Evolutionary conservation across 2,113 vertebrate genomes (phyloP), one percentile per base, ranked within the genome.

Genomic region (Myotis yumanensis): DNA sequence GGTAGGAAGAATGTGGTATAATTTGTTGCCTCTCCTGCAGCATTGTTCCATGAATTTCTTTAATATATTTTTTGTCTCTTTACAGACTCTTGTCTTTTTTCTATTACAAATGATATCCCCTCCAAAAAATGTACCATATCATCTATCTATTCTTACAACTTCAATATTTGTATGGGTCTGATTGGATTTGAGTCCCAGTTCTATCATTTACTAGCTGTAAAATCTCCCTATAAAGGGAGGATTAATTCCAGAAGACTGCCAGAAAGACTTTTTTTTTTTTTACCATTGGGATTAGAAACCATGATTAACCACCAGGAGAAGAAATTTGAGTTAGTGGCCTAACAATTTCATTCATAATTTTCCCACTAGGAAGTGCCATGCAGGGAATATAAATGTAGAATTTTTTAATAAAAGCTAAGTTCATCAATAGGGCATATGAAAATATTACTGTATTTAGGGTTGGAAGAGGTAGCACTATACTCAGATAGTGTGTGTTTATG

Each of bases 291-390:
- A 82, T 97, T 90, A 91, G 81, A 91, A 94, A 90, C 35, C 32
- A 43, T 86, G 89, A 95, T 97, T 96, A 96, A 85, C 73, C 71
- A 80, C 75, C 17, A 83, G 79, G 85, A 81, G 75, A 95, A 90
- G 62, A 87, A 84, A 90, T 93, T 88, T 94, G 92, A 91, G 77
- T 96, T 86, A 92, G 91, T 91, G 69, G 51, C 43, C 82, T 95
- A 95, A 95, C 51, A 91, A 95, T 91, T 96, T 81, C 15, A 64
- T 93, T 93, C 59, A 94, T 89, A 96, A 89, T 96, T 95, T 96
- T 80, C 54, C 86, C 37, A 79, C 54, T 73, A 93, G 94, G 15
- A 92, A 96, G 28, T 81, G 46, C 40, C 46, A 72, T 72, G 48
- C 25, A n/a, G 40, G 75, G 83, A 95, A 94, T 88, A 85, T 96